Evolutionary conservation across 2,113 vertebrate species (phyloP).

Genomic region (Vulpes lagopus): DNA sequence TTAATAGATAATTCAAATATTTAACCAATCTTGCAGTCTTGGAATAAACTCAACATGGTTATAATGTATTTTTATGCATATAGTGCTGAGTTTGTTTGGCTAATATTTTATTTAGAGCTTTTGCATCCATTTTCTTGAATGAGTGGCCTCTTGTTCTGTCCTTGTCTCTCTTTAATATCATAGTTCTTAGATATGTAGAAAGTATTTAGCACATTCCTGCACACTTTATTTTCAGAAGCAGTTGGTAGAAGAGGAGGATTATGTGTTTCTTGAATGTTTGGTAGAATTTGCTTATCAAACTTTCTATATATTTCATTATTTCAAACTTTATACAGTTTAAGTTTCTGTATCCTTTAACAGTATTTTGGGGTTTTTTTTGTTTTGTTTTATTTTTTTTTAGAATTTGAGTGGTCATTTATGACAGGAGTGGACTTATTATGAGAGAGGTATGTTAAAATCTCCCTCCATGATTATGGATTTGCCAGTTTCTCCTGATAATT

Average conservation of each 20-base stretch:
- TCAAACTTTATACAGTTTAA: neutral
- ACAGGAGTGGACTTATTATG: neutral
- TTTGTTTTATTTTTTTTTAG: neutral
- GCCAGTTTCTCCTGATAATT: neutral
- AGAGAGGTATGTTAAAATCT: neutral
- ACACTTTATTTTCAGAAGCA: neutral
- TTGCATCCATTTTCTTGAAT: conserved; percentile 26
- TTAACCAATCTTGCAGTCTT: conserved; percentile 19
- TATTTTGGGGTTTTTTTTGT: too few species aligned
- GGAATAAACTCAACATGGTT: conserved; percentile 2
- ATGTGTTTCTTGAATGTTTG: neutral
- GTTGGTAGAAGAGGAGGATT: neutral
- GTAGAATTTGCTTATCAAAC: neutral
- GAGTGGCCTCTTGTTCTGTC: neutral
- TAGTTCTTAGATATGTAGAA: neutral
- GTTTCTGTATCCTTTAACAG: neutral
- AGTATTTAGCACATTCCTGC: neutral
- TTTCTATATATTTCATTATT: neutral
- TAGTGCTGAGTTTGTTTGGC: neutral
- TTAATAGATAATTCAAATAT: neutral
- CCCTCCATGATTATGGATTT: neutral
- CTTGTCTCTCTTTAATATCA: conserved; percentile 13
- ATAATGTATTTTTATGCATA: neutral
- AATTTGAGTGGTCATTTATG: neutral
- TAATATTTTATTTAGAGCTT: conserved; percentile 45